A percentile compares a stretch with the other conserved stretches of the same genome.
Evolutionary conservation across 1,140 invertebrate species (phyloP).

Genomic region (Psilanteris sp.): DNA sequence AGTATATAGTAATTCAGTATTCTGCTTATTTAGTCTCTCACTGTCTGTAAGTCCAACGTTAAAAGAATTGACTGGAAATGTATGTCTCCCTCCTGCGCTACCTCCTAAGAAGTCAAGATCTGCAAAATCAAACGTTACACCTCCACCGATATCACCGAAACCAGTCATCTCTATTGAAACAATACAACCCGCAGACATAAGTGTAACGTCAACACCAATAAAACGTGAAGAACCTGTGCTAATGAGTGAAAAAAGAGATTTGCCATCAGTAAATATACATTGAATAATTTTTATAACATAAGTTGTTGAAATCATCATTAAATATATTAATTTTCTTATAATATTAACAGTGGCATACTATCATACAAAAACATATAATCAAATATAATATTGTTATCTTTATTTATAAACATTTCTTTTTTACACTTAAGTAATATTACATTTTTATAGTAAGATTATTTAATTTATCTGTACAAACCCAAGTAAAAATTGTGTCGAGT

Average conservation of each 20-base stretch:
- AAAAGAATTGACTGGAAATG: slow-evolving; percentile 71
- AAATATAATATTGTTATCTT: too few relatives aligned
- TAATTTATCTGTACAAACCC: too few relatives aligned
- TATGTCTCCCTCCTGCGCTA: slow-evolving; percentile 85
- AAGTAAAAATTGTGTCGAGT: too few relatives aligned
- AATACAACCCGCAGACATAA: slow-evolving; percentile 70
- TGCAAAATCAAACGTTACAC: slow-evolving; percentile 76
- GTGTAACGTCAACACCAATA: slow-evolving; percentile 73
- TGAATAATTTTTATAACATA: too few relatives aligned
- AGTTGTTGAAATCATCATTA: too few relatives aligned
- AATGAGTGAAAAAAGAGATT: slow-evolving; percentile 68
- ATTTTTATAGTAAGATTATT: too few relatives aligned
- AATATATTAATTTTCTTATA: too few relatives aligned
- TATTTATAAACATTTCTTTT: too few relatives aligned
- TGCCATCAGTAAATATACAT: slow-evolving; percentile 55
- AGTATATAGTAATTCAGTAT: background rate
- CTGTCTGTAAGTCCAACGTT: slow-evolving; percentile 73
- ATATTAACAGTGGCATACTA: too few relatives aligned
- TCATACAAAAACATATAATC: too few relatives aligned
- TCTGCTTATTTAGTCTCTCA: slow-evolving; percentile 65
- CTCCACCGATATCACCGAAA: slow-evolving; percentile 76
- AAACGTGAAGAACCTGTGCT: slow-evolving; percentile 66
- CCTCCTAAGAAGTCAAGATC: slow-evolving; percentile 86
- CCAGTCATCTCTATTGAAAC: slow-evolving; percentile 71
- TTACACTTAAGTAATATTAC: too few relatives aligned